phyloP scores from a whole-genome alignment of 2,797 vertebrate species.

The Dendrocincla fuliginosa region DNA sequence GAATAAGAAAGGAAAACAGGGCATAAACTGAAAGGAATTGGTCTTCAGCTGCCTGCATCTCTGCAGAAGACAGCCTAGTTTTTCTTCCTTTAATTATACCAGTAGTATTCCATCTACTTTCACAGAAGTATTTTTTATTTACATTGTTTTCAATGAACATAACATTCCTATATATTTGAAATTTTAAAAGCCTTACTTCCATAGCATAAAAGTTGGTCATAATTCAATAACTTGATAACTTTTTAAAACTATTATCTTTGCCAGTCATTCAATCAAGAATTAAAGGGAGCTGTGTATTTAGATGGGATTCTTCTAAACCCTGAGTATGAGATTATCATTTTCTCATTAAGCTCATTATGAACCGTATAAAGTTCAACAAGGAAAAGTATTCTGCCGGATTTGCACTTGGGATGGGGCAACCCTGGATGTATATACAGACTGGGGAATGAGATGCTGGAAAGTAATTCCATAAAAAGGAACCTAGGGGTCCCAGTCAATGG shows the following conservation, averaged over 20 bases:
- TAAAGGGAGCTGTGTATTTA: background rate
- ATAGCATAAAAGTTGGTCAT: background rate
- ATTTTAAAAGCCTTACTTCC: background rate
- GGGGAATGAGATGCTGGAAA: background rate
- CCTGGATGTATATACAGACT: background rate
- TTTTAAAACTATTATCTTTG: rapidly evolving
- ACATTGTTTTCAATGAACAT: background rate
- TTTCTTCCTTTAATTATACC: background rate
- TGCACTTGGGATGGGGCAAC: background rate
- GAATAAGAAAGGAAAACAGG: background rate
- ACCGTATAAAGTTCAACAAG: background rate
- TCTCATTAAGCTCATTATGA: background rate
- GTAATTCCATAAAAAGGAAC: background rate
- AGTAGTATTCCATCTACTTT: background rate
- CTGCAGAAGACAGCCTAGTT: background rate
- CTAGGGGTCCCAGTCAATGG: background rate
- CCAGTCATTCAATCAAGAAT: background rate
- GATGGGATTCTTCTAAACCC: background rate
- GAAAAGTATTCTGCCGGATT: background rate
- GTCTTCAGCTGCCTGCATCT: background rate
- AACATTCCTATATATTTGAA: background rate
- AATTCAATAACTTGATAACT: background rate
- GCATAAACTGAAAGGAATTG: background rate
- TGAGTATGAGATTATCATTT: background rate
- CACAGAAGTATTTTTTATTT: background rate